These are phyloP conservation scores for Tholera decimalis DNA, from an alignment of 2,888 invertebrate species.

Conservation along the genomic window DNA sequence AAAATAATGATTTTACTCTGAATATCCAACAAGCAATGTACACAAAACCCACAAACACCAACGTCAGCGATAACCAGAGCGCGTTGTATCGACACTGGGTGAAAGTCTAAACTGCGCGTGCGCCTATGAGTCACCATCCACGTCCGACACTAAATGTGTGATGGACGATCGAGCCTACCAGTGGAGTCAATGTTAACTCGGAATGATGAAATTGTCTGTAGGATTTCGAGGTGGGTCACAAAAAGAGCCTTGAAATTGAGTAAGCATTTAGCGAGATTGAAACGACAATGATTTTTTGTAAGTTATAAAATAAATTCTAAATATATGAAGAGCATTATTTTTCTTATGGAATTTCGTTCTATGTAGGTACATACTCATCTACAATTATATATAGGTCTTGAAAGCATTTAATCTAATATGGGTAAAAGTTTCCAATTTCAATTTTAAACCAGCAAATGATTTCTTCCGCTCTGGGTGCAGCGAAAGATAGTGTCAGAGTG, in stretches of 20 bases:
- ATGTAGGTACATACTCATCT: too few species aligned
- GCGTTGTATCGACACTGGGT: conserved; percentile 51
- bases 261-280: neutral
- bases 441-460: too few species aligned
- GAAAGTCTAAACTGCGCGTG: conserved; percentile 59
- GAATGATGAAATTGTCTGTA: conserved; percentile 18
- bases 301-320: too few species aligned
- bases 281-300: too few species aligned
- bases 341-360: too few species aligned
- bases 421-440: too few species aligned
- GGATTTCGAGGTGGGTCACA: neutral
- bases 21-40: conserved; percentile 49
- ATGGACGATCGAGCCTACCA: conserved; percentile 31
- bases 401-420: too few species aligned
- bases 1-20: neutral
- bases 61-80: conserved; percentile 49
- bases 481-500: too few species aligned
- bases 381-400: too few species aligned
- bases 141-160: conserved; percentile 42
- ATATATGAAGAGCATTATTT: too few species aligned
- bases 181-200: conserved; percentile 19
- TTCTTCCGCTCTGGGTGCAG: too few species aligned
- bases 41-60: conserved; percentile 15
- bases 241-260: neutral
- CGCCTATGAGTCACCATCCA: conserved; percentile 49